A percentile compares a stretch with the other conserved stretches of the same genome.
These are phyloP conservation scores for Andinoacara biseriatus DNA, from an alignment of 2,113 vertebrate species.

Conservation along the genomic window DNA sequence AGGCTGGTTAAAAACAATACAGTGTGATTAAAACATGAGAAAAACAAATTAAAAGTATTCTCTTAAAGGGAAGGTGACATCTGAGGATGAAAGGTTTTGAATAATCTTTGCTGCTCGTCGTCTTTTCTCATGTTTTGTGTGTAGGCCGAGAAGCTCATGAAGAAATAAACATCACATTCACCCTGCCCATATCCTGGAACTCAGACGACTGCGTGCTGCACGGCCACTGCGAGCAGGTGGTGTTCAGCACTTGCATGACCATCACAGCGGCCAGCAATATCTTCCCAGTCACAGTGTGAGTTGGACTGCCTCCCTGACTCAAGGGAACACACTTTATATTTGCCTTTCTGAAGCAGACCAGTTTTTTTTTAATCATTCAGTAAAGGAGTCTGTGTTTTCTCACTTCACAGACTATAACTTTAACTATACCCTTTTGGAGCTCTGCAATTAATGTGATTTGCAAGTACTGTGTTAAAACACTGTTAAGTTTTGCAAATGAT, in stretches of 20 bases:
- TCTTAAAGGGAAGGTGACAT: not conserved
- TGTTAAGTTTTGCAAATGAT: not conserved
- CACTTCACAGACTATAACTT: not conserved
- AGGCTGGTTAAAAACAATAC: not conserved
- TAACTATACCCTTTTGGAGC: not conserved
- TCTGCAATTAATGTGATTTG: not conserved
- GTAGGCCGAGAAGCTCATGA: conserved; percentile 93
- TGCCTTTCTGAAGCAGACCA: not conserved
- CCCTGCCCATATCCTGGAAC: conserved; percentile 92
- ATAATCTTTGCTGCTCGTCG: not conserved
- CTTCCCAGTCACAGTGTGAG: conserved; percentile 98
- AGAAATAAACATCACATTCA: conserved; percentile 97
- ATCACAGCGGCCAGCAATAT: conserved; percentile 88
- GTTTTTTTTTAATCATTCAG: not conserved
- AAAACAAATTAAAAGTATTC: not conserved
- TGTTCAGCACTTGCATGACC: conserved; percentile 96
- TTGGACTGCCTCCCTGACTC: conserved; percentile 41
- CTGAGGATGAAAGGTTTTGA: not conserved
- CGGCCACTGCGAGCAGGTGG: conserved; percentile 94
- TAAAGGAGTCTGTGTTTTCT: not conserved
- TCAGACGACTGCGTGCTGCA: conserved; percentile 94
- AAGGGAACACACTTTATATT: not conserved
- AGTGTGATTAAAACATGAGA: not conserved
- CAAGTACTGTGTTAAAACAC: not conserved
- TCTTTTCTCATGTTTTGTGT: conserved; percentile 17